These are phyloP conservation scores for Blera fallax DNA, from an alignment of 2,888 invertebrate genomes.

Conservation along the genomic window DNA sequence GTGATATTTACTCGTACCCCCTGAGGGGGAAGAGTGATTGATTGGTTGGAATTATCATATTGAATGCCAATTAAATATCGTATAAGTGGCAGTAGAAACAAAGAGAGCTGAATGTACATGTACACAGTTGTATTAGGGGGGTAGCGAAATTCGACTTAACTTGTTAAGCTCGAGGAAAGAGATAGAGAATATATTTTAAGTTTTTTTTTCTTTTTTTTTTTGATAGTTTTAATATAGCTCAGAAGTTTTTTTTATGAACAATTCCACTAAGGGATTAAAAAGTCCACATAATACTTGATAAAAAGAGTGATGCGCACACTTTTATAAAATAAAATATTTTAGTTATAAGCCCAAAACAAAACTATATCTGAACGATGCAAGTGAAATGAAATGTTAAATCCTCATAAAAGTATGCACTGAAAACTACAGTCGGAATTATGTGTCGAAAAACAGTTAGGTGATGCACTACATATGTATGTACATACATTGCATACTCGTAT, in stretches of 20 bases:
- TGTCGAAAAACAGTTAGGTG: background rate
- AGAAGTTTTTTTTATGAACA: conserved; percentile 48
- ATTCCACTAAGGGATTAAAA: conserved; percentile 49
- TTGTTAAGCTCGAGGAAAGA: conserved; percentile 42
- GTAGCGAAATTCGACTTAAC: conserved; percentile 52
- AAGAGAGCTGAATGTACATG: conserved; percentile 19
- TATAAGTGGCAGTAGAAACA: conserved; percentile 61
- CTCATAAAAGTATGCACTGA: conserved; percentile 20
- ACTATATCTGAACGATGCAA: conserved; percentile 10
- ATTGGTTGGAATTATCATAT: conserved; percentile 72
- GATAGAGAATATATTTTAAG: background rate
- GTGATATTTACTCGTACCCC: conserved; percentile 11
- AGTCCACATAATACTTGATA: conserved; percentile 38
- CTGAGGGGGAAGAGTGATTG: conserved; percentile 48
- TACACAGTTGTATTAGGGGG: background rate
- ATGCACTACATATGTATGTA: too few species aligned
- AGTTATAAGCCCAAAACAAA: conserved; percentile 42
- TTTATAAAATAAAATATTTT: conserved; percentile 52
- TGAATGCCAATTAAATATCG: conserved; percentile 72
- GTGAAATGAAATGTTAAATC: conserved; percentile 42
- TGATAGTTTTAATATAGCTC: conserved; percentile 55
- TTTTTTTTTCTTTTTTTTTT: background rate
- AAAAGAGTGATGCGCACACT: conserved; percentile 19
- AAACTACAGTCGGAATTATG: background rate
- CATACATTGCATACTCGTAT: too few species aligned